Conservation (phyloP, 2,797 vertebrate species). For the Podarcis lilfordi region DNA sequence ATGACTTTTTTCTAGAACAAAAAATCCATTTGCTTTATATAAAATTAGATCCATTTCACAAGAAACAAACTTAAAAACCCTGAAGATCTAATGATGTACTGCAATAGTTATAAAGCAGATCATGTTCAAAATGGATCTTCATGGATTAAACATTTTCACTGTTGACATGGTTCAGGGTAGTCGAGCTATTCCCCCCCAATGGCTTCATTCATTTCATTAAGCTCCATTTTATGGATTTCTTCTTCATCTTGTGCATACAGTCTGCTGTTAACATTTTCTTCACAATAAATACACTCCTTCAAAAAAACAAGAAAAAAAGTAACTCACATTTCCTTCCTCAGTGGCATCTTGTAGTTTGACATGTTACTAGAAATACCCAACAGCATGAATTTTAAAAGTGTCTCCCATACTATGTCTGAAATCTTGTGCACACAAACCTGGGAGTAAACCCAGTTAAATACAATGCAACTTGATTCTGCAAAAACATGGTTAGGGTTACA, state of each 20-base stretch:
- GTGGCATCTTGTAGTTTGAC: neutral
- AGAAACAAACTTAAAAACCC: constrained; percentile 53
- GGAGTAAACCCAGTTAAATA: neutral
- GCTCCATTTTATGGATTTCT: constrained; percentile 82
- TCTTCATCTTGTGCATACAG: constrained; percentile 76
- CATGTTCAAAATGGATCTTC: constrained; percentile 33
- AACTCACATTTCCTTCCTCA: neutral
- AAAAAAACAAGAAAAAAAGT: neutral
- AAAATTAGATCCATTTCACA: constrained; percentile 56
- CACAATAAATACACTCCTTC: constrained; percentile 81
- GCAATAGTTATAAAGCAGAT: constrained; percentile 20
- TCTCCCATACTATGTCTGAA: neutral
- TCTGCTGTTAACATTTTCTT: constrained; percentile 67
- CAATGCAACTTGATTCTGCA: neutral
- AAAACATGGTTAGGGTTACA: neutral
- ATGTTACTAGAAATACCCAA: neutral
- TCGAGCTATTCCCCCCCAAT: constrained; percentile 62
- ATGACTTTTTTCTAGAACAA: constrained; percentile 67
- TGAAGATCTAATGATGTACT: constrained; percentile 40
- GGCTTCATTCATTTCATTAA: constrained; percentile 79
- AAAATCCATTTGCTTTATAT: constrained; percentile 56
- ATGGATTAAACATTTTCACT: constrained; percentile 65
- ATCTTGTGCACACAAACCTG: neutral
- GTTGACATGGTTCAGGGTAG: constrained; percentile 46
- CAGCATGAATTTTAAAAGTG: neutral